Evolutionary conservation across 2,797 vertebrate genomes (phyloP), one percentile per base, ranked within the genome.

Genomic region (Acanthurus lineatus): DNA sequence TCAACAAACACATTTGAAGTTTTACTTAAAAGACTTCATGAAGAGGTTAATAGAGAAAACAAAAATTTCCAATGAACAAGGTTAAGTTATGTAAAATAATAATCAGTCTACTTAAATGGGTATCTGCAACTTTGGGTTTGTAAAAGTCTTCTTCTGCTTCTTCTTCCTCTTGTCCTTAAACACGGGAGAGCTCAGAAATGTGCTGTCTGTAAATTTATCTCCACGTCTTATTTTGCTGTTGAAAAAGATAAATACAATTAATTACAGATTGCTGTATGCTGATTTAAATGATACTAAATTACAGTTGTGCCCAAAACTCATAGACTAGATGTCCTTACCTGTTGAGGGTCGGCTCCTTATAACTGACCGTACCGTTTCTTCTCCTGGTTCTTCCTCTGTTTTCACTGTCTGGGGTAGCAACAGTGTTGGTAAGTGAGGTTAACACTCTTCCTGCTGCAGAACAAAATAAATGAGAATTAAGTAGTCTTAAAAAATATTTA

Each of bases 181-280:
- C 3, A 94, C 35, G 0, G 95, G 94, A 40, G 95, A 95, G 47
- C 77, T 89, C 76, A 96, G 88, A 66, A 95, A 96, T 44, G 28
- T 72, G 56, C 57, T 83, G 54, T 96, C 94, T 0, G 92, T 92
- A 79, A 90, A 94, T 66, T 93, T 91, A 80, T 96, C 95, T 52
- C 94, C 94, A 56, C 95, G 94, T 11, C 95, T 93, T 22, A 96
- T 91, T 94, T 96, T 96, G 67, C 95, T 96, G 89, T 68, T 40
- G 0, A 1, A 77, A 71, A n/a, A 69, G 15, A 57, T 0, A 52
- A 38, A 40, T 3, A 19, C 5, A 1, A 14, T 17, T 0, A 25
- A 25, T 54, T 3, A 57, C 4, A 10, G 8, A 0, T 19, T 42
- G 42, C 10, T 35, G 52, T 51, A 57, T 42, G 12, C 25, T 17